Conservation (phyloP, 1,140 invertebrate species). For the roundworm (Caenorhabditis elegans) region WBcel235 BX284604.4:11388501-11389000, state of each 20-base stretch:
- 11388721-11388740: neutral
- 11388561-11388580: neutral
- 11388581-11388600: neutral
- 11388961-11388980: neutral
- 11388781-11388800: neutral
- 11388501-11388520: neutral
- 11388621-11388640: neutral
- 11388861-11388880: slow-evolving; percentile 3
- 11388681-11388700: neutral
- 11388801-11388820: neutral
- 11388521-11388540: neutral
- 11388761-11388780: neutral
- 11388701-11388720: neutral
- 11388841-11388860: neutral
- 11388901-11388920: neutral
- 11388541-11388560: slow-evolving; percentile 20
- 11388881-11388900: neutral
- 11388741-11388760: neutral
- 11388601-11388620: neutral
- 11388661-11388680: neutral
- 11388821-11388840: neutral
- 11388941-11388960: neutral
- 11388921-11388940: neutral
- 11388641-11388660: neutral
- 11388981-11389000: neutral